Percentiles rank a stretch among this genome's conserved stretches.
Evolutionary conservation across 2,888 invertebrate species (phyloP).

Genomic region (Drosophila melanosoma): DNA sequence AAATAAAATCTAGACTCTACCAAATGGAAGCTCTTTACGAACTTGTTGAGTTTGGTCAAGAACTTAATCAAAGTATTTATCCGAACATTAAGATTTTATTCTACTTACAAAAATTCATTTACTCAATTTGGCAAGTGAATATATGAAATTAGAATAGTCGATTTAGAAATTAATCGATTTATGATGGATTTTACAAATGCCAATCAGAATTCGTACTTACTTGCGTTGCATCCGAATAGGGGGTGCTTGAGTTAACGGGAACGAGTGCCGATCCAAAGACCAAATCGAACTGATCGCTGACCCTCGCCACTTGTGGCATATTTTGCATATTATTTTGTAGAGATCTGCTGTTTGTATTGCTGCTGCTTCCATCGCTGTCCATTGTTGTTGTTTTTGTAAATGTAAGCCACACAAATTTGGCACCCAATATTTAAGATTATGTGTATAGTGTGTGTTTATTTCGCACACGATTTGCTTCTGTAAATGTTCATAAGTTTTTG

Average conservation of each 20-base stretch:
- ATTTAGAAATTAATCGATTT: not conserved
- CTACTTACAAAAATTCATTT: not conserved
- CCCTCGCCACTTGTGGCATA: slow-evolving; percentile 19
- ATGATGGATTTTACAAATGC: not conserved
- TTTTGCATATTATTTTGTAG: slow-evolving; percentile 41
- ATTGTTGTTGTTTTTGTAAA: slow-evolving; percentile 30
- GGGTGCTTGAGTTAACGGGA: slow-evolving; percentile 95
- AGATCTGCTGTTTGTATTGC: slow-evolving; percentile 64
- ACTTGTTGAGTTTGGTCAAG: slow-evolving; percentile 1
- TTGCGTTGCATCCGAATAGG: slow-evolving; percentile 99
- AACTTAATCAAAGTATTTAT: not conserved
- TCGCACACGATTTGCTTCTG: slow-evolving; percentile 35
- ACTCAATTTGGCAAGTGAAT: not conserved
- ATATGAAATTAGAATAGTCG: not conserved
- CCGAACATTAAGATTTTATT: not conserved
- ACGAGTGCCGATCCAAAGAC: slow-evolving; percentile 96
- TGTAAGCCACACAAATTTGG: slow-evolving; percentile 43
- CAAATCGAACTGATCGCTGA: slow-evolving; percentile 75
- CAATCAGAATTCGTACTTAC: slow-evolving; percentile 86
- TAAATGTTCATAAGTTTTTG: slow-evolving; percentile 22
- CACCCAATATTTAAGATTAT: slow-evolving; percentile 15
- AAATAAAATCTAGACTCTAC: not conserved
- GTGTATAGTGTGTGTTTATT: slow-evolving; percentile 44
- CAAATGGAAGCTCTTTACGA: not conserved
- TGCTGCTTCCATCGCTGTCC: slow-evolving; percentile 53